Evolutionary conservation across 2,888 invertebrate species (phyloP), one percentile per base, ranked within the genome.

Genomic region (Anaspis maculata): DNA sequence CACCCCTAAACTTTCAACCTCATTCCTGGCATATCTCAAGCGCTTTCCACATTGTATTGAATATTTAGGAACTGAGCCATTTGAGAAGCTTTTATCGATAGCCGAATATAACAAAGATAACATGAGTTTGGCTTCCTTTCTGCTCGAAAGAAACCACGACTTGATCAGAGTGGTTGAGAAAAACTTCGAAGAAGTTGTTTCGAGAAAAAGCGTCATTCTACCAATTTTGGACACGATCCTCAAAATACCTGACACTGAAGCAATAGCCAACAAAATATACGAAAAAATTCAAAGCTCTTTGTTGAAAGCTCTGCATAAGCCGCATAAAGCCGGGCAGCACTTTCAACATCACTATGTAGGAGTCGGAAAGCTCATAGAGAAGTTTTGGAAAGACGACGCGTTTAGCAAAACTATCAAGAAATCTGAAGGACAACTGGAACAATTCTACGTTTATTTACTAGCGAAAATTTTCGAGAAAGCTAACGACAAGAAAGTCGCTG

Each of bases 301-400:
- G 19, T 57, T 68, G 29, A 77, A 77, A 58, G 68, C 75, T 39
- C 61, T 82, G 24, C 76, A 78, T 49, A 81, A 80, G 52, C 82
- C 81, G 1, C 77, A 78, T 40, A 82, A 82, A 63, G 76, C 75
- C 3, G 76, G 77, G 1, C 74, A 75, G 44, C 73, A 80, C 30
- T 78, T 80, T 44, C 64, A 73, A 25, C 70, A 73, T 33, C 73
- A 78, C 54, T 69, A 73, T 35, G 57, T 65, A 31, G 72, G 76
- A n/a, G 68, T 80, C 14, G 64, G 66, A 5, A 69, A 71, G 44
- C 56, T 85, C 26, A 70, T 83, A 22, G 60, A 75, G 0, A 67
- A 69, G 44, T 76, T 73, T 49, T 75, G 79, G 74, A 68, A 74
- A 39, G 77, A 76, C 38, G 52, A 66, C 35, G 72, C 70, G 49